These are phyloP conservation scores for Parasteatoda tepidariorum DNA, from an alignment of 1,140 invertebrate species.

Conservation along the genomic window DNA sequence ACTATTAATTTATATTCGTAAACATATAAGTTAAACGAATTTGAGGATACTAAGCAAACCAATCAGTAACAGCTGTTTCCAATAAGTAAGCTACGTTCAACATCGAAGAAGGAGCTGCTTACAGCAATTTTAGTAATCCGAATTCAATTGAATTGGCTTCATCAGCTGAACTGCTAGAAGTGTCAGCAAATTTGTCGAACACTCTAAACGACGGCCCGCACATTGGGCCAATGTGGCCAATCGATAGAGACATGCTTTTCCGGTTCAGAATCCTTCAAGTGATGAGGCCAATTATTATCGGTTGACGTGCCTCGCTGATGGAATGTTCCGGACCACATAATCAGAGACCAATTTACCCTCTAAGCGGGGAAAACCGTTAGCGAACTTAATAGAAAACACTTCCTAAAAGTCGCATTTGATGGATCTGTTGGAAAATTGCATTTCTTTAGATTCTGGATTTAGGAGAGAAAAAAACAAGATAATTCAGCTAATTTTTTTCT, in stretches of 20 bases:
- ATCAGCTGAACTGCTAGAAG: not conserved
- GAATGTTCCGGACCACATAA: constrained; percentile 60
- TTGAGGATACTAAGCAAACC: no score
- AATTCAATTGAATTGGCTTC: not conserved
- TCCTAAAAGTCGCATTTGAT: constrained; percentile 22
- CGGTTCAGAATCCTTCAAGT: constrained; percentile 53
- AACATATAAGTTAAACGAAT: no score
- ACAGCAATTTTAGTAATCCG: no score
- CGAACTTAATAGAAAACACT: constrained; percentile 37
- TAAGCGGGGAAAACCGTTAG: not conserved
- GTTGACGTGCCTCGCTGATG: constrained; percentile 51
- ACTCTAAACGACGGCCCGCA: not conserved
- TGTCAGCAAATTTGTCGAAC: not conserved
- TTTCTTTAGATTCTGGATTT: no score
- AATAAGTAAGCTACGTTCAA: no score
- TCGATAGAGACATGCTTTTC: constrained; percentile 33
- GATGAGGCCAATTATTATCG: constrained; percentile 57
- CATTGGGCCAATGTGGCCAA: not conserved
- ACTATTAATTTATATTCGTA: no score
- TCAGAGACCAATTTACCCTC: constrained; percentile 50
- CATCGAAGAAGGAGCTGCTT: no score
- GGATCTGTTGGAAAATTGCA: constrained; percentile 13
- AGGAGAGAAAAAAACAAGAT: no score
- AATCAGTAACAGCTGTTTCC: no score
- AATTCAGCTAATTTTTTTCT: no score